Evolutionary conservation across 2,113 vertebrate genomes (phyloP).

Genomic region (Spheniscus mendiculus): DNA sequence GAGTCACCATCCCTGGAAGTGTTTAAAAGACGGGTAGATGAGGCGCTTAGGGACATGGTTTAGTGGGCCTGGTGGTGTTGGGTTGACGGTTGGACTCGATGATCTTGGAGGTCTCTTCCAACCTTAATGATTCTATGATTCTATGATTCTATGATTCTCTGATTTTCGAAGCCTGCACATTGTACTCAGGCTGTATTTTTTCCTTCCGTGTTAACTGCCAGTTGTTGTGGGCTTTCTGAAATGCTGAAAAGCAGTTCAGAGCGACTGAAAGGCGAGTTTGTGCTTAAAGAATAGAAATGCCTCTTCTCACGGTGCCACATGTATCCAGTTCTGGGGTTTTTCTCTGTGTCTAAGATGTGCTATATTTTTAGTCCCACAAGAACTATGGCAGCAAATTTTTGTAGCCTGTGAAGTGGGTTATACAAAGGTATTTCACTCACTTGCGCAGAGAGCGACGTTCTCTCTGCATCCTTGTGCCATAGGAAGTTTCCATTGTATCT

Average conservation of each 20-base stretch:
- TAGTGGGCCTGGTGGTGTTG: too few relatives aligned
- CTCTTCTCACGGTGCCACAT: neutral
- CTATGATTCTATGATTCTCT: too few relatives aligned
- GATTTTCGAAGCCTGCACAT: constrained; percentile 23
- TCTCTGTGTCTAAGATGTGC: neutral
- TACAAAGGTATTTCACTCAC: neutral
- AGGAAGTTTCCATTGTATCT: neutral
- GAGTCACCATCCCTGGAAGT: too few relatives aligned
- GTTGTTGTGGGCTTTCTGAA: neutral
- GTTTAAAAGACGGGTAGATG: too few relatives aligned
- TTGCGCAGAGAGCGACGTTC: neutral
- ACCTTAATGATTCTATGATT: too few relatives aligned
- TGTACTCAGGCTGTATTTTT: neutral
- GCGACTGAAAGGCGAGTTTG: neutral
- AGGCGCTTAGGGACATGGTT: too few relatives aligned
- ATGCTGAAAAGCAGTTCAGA: neutral
- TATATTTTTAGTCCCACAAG: neutral
- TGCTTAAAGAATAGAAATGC: neutral
- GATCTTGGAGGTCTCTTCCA: too few relatives aligned
- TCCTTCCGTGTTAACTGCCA: neutral
- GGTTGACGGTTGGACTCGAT: too few relatives aligned
- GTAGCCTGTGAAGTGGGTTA: neutral
- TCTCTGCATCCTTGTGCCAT: neutral
- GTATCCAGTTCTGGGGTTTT: neutral
- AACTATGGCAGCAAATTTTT: neutral